A percentile compares a stretch with the other conserved stretches of the same genome.
Evolutionary conservation across 30 jellyfish, hydroid and myxozoan genomes (phyloP).

Genomic region (Cassiopea xamachana): DNA sequence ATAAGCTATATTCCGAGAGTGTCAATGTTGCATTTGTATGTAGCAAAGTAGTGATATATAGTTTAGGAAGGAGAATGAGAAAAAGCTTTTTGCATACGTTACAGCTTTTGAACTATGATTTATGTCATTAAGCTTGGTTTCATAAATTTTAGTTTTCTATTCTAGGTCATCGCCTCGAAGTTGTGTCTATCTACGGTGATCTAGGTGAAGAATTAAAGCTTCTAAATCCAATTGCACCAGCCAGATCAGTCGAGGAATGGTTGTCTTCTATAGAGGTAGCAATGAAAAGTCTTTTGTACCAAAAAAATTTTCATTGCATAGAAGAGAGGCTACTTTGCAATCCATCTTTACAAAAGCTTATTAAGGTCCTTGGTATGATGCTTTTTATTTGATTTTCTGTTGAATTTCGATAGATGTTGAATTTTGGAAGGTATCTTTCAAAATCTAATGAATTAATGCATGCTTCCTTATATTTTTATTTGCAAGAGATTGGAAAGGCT

Average conservation of each 20-base stretch:
- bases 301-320: slow-evolving; percentile 54
- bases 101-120: too few species aligned
- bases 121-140: too few species aligned
- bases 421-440: too few species aligned
- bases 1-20: too few species aligned
- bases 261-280: slow-evolving; percentile 47
- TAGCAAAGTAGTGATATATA: too few species aligned
- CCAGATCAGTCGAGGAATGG: slow-evolving; percentile 70
- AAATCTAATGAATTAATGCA: too few species aligned
- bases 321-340: slow-evolving; percentile 71
- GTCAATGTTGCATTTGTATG: too few species aligned
- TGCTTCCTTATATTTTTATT: too few species aligned
- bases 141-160: neutral
- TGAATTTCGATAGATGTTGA: neutral
- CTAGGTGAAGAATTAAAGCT: slow-evolving; percentile 76
- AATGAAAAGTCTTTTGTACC: slow-evolving; percentile 68
- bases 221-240: slow-evolving; percentile 37
- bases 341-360: slow-evolving; percentile 40
- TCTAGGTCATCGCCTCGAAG: slow-evolving; percentile 80
- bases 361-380: slow-evolving; percentile 49
- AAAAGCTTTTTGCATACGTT: too few species aligned
- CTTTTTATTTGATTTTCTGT: neutral
- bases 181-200: slow-evolving; percentile 61
- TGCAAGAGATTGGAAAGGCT: too few species aligned
- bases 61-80: too few species aligned